Conservation (phyloP, 2,797 vertebrate genomes). For the Macropus fuliginosus region DNA sequence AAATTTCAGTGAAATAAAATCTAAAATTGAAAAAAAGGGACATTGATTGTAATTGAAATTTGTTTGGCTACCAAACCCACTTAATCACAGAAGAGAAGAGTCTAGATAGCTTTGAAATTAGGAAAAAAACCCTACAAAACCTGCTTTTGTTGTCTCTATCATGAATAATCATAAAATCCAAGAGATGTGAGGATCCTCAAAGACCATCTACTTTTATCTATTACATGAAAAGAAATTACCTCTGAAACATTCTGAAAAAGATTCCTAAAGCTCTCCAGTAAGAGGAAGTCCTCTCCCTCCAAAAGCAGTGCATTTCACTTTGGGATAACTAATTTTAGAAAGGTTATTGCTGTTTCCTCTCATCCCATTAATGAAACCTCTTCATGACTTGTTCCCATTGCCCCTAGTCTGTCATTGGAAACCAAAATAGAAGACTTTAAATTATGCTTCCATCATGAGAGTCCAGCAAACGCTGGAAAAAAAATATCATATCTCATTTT, state of each 20-base stretch:
- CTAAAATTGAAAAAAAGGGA: background rate
- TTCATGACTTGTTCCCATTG: background rate
- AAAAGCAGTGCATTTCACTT: background rate
- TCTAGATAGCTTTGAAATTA: background rate
- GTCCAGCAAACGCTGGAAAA: background rate
- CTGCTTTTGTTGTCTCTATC: background rate
- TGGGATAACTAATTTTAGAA: background rate
- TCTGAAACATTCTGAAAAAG: background rate
- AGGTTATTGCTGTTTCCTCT: background rate
- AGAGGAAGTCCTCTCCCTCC: background rate
- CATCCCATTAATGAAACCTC: background rate
- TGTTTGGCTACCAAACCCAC: background rate
- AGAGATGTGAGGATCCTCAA: background rate
- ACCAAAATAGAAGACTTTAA: background rate
- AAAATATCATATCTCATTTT: background rate
- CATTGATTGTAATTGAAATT: background rate
- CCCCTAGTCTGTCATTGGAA: background rate
- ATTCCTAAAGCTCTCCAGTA: background rate
- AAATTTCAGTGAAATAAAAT: background rate
- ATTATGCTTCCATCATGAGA: background rate
- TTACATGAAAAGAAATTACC: background rate
- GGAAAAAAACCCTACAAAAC: background rate
- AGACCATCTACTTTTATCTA: background rate
- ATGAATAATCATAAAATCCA: background rate
- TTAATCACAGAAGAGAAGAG: background rate